These are phyloP conservation scores for Trissoscelio sp. DNA, from an alignment of 2,888 invertebrate genomes.

Conservation along the genomic window DNA sequence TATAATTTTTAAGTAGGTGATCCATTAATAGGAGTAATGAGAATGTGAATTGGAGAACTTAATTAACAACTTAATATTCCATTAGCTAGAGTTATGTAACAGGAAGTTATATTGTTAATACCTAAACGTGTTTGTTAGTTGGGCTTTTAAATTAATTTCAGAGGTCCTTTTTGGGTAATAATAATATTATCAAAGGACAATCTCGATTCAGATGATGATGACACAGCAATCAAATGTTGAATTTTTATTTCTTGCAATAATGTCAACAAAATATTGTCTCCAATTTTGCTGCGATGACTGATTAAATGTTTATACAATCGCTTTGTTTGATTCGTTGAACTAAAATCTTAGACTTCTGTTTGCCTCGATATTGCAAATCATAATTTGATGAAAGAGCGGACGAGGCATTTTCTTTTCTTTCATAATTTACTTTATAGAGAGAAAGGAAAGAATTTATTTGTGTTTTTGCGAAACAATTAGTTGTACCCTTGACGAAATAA, in stretches of 20 bases:
- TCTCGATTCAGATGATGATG: no score
- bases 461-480: no score
- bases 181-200: neutral
- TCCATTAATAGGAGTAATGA: no score
- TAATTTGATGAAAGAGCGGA: conserved; percentile 9
- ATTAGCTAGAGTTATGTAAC: neutral
- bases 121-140: neutral
- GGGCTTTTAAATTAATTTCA: neutral
- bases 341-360: neutral
- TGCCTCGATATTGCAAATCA: conserved; percentile 19
- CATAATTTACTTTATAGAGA: conserved; percentile 1
- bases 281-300: neutral
- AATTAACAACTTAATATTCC: conserved; percentile 18
- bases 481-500: no score
- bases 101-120: conserved; percentile 1
- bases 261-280: neutral
- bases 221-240: neutral
- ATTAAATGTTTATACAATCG: conserved; percentile 20
- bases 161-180: neutral
- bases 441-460: no score
- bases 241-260: neutral
- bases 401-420: neutral
- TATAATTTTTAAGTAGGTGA: no score
- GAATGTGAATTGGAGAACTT: conserved; percentile 29
- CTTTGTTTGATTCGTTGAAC: neutral